Evolutionary conservation across 2,888 invertebrate genomes (phyloP), one percentile per base, ranked within the genome.

Genomic region (Drosophila siamana): DNA sequence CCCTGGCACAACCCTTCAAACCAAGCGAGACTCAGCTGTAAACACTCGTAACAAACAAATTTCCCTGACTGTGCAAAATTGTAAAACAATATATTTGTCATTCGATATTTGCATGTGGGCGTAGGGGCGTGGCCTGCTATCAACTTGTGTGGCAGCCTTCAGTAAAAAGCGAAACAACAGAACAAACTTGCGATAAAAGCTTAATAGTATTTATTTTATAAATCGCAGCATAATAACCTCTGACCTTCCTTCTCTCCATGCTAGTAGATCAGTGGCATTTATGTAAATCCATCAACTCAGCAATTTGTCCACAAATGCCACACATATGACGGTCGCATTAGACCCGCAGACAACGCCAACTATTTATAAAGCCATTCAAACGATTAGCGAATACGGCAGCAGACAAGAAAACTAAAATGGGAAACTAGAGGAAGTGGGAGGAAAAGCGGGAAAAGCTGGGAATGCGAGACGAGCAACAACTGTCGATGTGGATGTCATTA

Each of bases 401-500:
- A 62, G 19, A 40, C n/a, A 57, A 56, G 36, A 46, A 36, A 61
- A 44, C 26, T 38, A 2, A 19, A 54, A 54, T 38, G 40, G 28
- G 47, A 55, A 55, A 3, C 13, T 51, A 57, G 19, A 28, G 28
- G 0, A 48, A 44, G 22, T 24, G n/a, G 30, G 41, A 4, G 1
- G 8, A 15, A 48, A 16, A 46, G 44, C 9, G 40, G 13, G n/a
- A 19, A 19, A 19, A 19, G 19, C 19, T 1, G 19, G 19, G 28
- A 8, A 40, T 15, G 13, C 22, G 28, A n/a, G 33, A 40, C 50
- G 40, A 40, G 30, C 54, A 46, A 22, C 61, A 28, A 33, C 46
- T 40, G 43, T 6, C 63, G 59, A 41, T 68, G 77, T 73, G 64
- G 64, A 64, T 74, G 86, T 77, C 88, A 88, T 88, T 86, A 88